Evolutionary conservation across 2,113 vertebrate genomes (phyloP).

Genomic region (Hippocampus barbouri): DNA sequence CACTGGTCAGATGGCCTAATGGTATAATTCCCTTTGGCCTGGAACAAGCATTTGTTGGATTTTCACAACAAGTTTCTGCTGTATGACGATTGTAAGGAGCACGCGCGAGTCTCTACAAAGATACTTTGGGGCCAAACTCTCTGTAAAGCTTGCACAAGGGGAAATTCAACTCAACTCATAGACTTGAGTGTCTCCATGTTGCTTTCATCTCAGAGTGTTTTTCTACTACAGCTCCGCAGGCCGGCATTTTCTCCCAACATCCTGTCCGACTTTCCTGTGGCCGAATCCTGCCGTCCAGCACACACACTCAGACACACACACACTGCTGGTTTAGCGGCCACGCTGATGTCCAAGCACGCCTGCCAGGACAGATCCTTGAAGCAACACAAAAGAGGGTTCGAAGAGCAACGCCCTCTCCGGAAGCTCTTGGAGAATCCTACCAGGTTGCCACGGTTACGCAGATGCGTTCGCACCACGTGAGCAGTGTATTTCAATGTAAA

Average conservation of each 20-base stretch:
- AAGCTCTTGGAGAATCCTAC: constrained; percentile 29
- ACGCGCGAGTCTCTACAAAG: neutral
- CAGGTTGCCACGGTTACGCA: constrained; percentile 42
- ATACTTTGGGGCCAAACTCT: constrained; percentile 12
- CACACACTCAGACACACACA: constrained; percentile 17
- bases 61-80: constrained; percentile 6
- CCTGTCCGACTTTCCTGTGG: constrained; percentile 63
- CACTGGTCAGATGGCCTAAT: constrained; percentile 43
- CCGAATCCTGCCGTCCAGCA: constrained; percentile 23
- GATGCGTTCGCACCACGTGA: constrained; percentile 17
- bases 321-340: constrained; percentile 23
- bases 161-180: constrained; percentile 32
- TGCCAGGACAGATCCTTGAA: constrained; percentile 41
- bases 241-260: constrained; percentile 57
- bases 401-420: constrained; percentile 33
- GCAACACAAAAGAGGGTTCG: constrained; percentile 48
- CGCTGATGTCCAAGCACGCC: constrained; percentile 23
- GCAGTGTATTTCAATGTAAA: constrained; percentile 22
- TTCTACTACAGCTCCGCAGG: constrained; percentile 24
- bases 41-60: neutral
- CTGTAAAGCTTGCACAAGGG: constrained; percentile 7
- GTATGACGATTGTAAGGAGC: neutral
- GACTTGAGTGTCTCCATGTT: constrained; percentile 14
- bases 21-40: constrained; percentile 25
- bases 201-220: constrained; percentile 37